Evolutionary conservation across 2,888 invertebrate species (phyloP).

Genomic region (Temnothorax unifasciatus): DNA sequence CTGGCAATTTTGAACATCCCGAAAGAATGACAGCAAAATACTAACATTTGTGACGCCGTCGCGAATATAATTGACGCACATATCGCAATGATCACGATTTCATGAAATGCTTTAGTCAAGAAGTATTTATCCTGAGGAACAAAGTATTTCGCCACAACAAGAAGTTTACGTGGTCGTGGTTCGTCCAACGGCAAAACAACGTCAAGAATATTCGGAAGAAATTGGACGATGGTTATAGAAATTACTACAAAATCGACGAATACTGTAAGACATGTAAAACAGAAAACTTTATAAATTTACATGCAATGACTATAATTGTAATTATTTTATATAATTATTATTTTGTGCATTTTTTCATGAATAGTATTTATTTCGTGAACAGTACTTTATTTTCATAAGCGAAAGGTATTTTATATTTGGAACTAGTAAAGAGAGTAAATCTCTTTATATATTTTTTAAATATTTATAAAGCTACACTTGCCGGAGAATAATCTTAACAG

Average conservation of each 20-base stretch:
- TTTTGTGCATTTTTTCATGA: not conserved
- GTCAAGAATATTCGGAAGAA: conserved; percentile 32
- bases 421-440: not conserved
- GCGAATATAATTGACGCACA: not conserved
- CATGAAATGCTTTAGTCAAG: not conserved
- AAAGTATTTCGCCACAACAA: conserved; percentile 24
- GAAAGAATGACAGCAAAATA: not conserved
- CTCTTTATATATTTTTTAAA: not conserved
- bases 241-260: not conserved
- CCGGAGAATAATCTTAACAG: not conserved
- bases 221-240: not conserved
- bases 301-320: not conserved
- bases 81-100: not conserved
- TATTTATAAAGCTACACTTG: not conserved
- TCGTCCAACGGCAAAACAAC: conserved; percentile 34
- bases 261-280: not conserved
- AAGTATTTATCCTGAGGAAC: conserved; percentile 21
- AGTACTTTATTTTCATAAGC: not conserved
- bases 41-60: not conserved
- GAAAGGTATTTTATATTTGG: not conserved
- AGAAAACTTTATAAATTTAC: not conserved
- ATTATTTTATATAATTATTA: not conserved
- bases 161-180: conserved; percentile 10
- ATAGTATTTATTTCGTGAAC: not conserved
- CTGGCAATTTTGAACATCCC: conserved; percentile 32